Percentiles rank a stretch among this genome's conserved stretches.
phyloP scores from a whole-genome alignment of 2,888 invertebrate species.

The Nomada fabriciana region DNA sequence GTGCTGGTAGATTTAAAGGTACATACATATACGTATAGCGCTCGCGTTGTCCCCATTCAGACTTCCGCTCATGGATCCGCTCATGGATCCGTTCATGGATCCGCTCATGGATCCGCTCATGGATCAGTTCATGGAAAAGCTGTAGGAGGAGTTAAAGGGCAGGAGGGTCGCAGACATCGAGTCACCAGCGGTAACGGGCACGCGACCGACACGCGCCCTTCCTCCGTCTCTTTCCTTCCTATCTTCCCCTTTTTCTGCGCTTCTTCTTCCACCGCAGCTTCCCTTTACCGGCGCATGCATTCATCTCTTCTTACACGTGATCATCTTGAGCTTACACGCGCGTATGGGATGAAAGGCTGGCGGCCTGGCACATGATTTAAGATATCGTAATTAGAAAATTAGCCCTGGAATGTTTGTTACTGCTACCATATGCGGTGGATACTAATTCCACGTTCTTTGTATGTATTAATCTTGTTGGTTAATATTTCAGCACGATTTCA shows the following conservation, averaged over 20 bases:
- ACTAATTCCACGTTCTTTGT: not conserved
- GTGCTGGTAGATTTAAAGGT: constrained; percentile 7
- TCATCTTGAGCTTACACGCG: constrained; percentile 38
- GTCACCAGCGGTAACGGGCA: constrained; percentile 77
- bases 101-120: too few relatives aligned
- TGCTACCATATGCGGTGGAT: not conserved
- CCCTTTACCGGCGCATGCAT: constrained; percentile 58
- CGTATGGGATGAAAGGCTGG: constrained; percentile 28
- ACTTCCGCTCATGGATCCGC: constrained; percentile 52
- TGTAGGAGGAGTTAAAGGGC: constrained; percentile 63
- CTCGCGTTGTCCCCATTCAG: constrained; percentile 15
- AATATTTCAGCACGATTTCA: not conserved
- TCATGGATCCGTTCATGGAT: too few relatives aligned
- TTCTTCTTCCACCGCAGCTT: constrained; percentile 64
- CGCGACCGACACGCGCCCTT: constrained; percentile 83
- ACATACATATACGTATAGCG: not conserved
- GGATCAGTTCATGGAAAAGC: constrained; percentile 64
- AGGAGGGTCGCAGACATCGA: constrained; percentile 75
- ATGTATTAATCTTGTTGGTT: too few relatives aligned
- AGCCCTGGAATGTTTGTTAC: not conserved
- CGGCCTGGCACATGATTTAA: constrained; percentile 41
- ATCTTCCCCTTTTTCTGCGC: constrained; percentile 61
- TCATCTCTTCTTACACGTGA: constrained; percentile 50
- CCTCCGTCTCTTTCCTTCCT: constrained; percentile 67
- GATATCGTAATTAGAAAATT: constrained; percentile 39